Base-by-base conservation (phyloP, 2,888 invertebrate species). In the Cremastinae sp. region DNA sequence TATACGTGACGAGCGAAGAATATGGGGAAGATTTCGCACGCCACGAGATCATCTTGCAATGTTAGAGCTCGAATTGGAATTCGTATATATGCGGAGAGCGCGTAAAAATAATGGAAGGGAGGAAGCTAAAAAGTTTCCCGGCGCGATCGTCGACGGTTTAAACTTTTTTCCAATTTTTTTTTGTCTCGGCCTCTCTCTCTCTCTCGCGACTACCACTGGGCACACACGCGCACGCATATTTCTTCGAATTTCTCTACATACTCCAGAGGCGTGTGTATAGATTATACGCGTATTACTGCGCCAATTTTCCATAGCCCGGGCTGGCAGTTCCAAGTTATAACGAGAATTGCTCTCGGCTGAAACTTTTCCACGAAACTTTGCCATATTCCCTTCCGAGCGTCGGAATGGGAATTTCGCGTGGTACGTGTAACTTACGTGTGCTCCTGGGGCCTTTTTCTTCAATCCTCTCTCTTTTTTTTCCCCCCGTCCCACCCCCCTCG, bases 1-100 rank as follows among this genome's bases (percentile, higher is more conserved):
- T 87, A 87, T 88, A 88, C 88, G 87, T 87, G 87, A 88, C 86
- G 82, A 79, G 62, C 36, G 82, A 80, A 84, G 85, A n/a, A n/a
- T 83, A 86, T 85, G 79, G 83, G 79, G 74, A 79, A 81, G 83
- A 83, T 84, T 83, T 80, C 79, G 81, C 79, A 28, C 28, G 28
- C 28, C 5, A 28, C 77, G 74, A 74, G 72, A 81, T 83, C 80
- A 83, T 82, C 82, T 65, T 80, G 79, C 78, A 8, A 66, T 79
- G 82, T 82, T 64, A 14, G 12, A 28, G 28, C 28, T 18, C n/a
- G 22, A 20, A 56, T 38, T 10, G 18, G 38, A 4, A 10, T 41
- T 2, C 2, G 2, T 18, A 56, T 7, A 1, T 2, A 22, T 2
- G 43, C 43, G n/a, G 20, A 22, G 20, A 43, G 28, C 9, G 58